phyloP scores from a whole-genome alignment of 2,797 vertebrate genomes.

The Hipposideros larvatus region DNA sequence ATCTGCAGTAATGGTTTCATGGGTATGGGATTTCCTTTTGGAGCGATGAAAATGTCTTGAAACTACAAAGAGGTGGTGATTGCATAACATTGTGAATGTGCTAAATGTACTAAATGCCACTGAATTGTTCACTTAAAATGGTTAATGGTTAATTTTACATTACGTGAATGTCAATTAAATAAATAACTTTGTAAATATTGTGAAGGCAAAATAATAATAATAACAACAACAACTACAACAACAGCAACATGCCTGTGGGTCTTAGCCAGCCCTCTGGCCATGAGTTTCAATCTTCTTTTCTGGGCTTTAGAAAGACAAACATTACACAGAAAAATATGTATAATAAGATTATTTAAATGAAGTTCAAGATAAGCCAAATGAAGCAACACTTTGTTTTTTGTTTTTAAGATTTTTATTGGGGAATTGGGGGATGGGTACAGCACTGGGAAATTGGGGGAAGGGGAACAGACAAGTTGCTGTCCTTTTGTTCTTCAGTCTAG shows the following conservation, averaged over 20 bases:
- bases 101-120: background rate
- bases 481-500: too few species aligned
- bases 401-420: too few species aligned
- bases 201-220: background rate
- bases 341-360: background rate
- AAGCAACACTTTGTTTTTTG: too few species aligned
- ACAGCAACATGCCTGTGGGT: background rate
- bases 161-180: background rate
- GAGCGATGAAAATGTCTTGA: background rate
- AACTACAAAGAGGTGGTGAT: background rate
- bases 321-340: background rate
- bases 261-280: background rate
- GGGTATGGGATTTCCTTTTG: background rate
- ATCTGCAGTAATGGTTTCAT: background rate
- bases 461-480: too few species aligned
- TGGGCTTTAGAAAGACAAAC: background rate
- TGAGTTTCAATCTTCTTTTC: background rate
- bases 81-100: background rate
- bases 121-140: background rate
- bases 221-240: too few species aligned
- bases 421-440: too few species aligned
- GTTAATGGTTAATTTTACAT: background rate
- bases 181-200: background rate
- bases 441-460: too few species aligned
- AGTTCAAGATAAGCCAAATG: background rate